Conservation (phyloP, 2,797 vertebrate genomes). For the Hyperoplus lanceolatus region DNA sequence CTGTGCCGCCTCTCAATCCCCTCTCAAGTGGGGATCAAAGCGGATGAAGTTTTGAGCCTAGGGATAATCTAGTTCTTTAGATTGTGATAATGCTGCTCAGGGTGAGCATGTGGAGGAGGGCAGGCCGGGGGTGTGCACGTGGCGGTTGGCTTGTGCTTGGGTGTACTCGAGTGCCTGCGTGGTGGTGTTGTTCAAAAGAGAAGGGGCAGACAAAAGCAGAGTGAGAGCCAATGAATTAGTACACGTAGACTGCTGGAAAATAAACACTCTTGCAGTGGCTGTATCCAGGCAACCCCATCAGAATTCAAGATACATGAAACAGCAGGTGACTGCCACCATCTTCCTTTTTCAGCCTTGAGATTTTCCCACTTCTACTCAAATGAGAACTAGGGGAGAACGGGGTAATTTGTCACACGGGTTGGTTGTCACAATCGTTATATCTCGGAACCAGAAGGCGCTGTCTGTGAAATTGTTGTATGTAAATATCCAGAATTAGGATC, state of each 20-base stretch:
- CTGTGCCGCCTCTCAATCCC: constrained; percentile 69
- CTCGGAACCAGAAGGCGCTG: no score
- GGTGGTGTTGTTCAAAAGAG: constrained; percentile 45
- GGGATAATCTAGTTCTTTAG: constrained; percentile 84
- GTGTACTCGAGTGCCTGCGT: constrained; percentile 31
- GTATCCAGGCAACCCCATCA: constrained; percentile 82
- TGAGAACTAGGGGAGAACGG: background rate
- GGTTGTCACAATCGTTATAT: no score
- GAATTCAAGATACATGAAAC: constrained; percentile 62
- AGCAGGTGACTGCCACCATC: constrained; percentile 68
- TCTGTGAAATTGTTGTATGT: no score
- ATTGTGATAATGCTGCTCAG: constrained; percentile 84
- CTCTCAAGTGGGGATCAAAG: constrained; percentile 77
- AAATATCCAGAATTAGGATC: no score
- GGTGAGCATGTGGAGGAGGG: constrained; percentile 72
- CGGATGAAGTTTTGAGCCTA: constrained; percentile 81
- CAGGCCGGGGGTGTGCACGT: constrained; percentile 35
- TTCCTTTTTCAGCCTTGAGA: constrained; percentile 42
- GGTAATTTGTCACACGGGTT: no score
- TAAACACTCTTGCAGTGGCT: constrained; percentile 43
- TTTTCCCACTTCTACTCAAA: constrained; percentile 16
- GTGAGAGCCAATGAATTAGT: constrained; percentile 54
- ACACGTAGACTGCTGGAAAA: constrained; percentile 37
- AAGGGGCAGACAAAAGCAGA: constrained; percentile 56
- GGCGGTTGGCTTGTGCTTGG: constrained; percentile 25